A percentile compares a stretch with the other conserved stretches of the same genome.
Evolutionary conservation across 2,113 vertebrate species (phyloP).

Genomic region (Hipposideros armiger): DNA sequence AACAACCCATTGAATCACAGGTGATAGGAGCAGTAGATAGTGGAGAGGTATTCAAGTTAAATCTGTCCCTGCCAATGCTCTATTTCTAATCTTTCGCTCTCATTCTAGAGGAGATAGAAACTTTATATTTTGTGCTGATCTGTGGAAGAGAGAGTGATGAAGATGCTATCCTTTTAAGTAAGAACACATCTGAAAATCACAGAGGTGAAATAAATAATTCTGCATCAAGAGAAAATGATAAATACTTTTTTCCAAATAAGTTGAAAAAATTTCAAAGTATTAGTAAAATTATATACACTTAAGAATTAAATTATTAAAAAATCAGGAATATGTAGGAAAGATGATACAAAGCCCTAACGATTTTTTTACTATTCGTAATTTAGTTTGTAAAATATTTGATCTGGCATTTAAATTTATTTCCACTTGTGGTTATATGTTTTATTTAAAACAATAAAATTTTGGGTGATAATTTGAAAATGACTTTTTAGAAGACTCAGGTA

Average conservation of each 20-base stretch:
- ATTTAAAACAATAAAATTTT: neutral
- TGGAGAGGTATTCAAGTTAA: conserved; percentile 49
- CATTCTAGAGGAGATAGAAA: conserved; percentile 59
- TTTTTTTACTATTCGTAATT: conserved; percentile 23
- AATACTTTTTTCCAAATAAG: neutral
- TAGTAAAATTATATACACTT: neutral
- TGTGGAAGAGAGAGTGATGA: neutral
- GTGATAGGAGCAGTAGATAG: neutral
- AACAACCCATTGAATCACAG: conserved; percentile 41
- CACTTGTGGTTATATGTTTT: neutral
- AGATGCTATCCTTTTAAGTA: conserved; percentile 42
- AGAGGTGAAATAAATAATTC: conserved; percentile 26
- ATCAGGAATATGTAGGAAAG: neutral
- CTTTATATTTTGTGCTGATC: conserved; percentile 68
- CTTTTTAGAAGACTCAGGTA: neutral
- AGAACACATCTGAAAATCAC: neutral
- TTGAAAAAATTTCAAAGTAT: neutral
- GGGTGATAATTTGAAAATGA: neutral
- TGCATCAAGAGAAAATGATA: neutral
- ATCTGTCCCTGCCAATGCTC: neutral
- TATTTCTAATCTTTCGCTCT: conserved; percentile 35
- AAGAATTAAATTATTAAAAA: conserved; percentile 6
- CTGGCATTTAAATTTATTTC: neutral
- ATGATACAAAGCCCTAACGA: neutral
- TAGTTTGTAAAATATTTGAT: neutral